phyloP scores from a whole-genome alignment of 2,113 vertebrate genomes.

The Porphyrio hochstetteri region DNA sequence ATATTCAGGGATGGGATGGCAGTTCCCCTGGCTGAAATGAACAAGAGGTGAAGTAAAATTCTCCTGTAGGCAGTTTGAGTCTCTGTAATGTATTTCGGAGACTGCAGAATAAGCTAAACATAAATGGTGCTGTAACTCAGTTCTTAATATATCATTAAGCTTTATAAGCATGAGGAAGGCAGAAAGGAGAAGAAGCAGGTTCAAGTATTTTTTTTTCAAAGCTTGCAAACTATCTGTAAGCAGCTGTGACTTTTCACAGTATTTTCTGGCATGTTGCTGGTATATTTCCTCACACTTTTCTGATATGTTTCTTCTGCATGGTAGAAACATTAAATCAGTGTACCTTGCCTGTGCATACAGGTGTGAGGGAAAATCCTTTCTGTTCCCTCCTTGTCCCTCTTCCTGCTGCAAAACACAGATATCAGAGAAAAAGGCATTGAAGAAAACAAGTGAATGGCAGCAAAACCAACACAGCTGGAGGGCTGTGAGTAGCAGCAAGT shows the following conservation, averaged over 20 bases:
- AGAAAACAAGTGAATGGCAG: not conserved
- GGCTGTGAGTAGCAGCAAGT: not conserved
- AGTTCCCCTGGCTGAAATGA: not conserved
- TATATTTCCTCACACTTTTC: not conserved
- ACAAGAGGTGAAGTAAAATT: conserved; percentile 25
- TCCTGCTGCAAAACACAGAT: not conserved
- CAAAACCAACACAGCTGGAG: not conserved
- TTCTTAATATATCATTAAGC: conserved; percentile 62
- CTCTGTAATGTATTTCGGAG: conserved; percentile 36
- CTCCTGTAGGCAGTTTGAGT: conserved; percentile 22
- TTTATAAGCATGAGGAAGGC: not conserved
- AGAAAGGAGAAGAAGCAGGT: not conserved
- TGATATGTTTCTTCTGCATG: not conserved
- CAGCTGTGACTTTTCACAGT: not conserved
- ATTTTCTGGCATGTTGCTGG: not conserved
- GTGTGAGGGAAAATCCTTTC: not conserved
- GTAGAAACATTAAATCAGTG: not conserved
- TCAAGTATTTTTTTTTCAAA: not conserved
- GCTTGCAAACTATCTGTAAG: not conserved
- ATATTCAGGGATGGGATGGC: not conserved
- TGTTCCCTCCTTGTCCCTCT: fast-evolving
- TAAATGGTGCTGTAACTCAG: conserved; percentile 28
- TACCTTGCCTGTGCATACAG: not conserved
- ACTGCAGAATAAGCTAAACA: conserved; percentile 42
- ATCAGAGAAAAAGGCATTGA: not conserved